phyloP scores from a whole-genome alignment of 2,113 vertebrate species.

The Mesocricetus auratus region DNA sequence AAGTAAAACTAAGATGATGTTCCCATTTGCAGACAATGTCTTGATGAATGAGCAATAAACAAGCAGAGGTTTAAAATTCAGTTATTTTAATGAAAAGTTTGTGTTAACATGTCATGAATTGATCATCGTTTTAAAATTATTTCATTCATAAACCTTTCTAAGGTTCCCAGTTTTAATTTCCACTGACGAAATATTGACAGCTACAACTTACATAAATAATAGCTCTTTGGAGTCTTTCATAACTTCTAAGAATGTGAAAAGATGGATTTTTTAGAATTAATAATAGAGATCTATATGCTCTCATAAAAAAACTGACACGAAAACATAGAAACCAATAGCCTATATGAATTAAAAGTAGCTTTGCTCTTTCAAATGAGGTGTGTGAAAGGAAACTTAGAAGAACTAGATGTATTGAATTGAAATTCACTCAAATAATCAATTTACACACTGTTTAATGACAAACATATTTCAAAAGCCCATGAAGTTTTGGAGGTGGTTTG shows the following conservation, averaged over 20 bases:
- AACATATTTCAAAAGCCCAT: not conserved
- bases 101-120: not conserved
- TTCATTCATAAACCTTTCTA: not conserved
- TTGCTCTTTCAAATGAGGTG: not conserved
- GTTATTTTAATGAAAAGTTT: not conserved
- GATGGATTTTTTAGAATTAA: not conserved
- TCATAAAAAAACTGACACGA: not conserved
- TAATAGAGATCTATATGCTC: not conserved
- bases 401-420: not conserved
- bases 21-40: not conserved
- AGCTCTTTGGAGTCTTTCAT: not conserved
- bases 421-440: not conserved
- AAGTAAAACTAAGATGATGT: not conserved
- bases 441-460: not conserved
- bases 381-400: not conserved
- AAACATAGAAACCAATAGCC: not conserved
- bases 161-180: not conserved
- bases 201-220: too few species aligned
- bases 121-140: not conserved
- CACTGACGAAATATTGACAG: not conserved
- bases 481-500: constrained; percentile 17
- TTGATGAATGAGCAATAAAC: not conserved
- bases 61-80: not conserved
- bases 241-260: not conserved
- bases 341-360: not conserved